These are phyloP conservation scores for Limanda limanda DNA, from an alignment of 2,113 vertebrate species.

Conservation along the genomic window DNA sequence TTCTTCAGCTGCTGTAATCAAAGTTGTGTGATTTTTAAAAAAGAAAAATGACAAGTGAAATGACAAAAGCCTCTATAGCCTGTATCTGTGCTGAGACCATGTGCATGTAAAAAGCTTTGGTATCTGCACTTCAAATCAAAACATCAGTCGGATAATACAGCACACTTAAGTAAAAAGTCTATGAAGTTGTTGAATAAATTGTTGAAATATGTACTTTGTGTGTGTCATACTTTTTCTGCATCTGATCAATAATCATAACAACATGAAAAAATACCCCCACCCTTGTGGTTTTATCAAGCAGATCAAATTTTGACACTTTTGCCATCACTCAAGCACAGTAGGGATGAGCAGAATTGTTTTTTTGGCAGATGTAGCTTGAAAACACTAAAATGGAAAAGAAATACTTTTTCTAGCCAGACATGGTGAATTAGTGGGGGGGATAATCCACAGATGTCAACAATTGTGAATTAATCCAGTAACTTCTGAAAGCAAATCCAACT, in stretches of 20 bases:
- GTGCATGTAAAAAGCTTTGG: constrained; percentile 88
- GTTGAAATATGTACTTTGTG: constrained; percentile 51
- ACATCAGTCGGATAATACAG: constrained; percentile 53
- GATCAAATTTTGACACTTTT: no score
- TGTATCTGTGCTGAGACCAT: constrained; percentile 89
- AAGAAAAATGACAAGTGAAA: constrained; percentile 81
- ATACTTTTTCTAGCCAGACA: no score
- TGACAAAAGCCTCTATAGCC: constrained; percentile 83
- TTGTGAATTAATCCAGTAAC: no score
- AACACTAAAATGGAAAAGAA: no score
- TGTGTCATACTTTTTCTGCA: neutral
- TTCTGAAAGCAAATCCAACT: no score
- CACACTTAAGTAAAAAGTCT: constrained; percentile 73
- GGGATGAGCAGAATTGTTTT: no score
- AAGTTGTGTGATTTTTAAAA: constrained; percentile 85
- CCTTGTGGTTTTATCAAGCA: no score
- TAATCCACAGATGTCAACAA: no score
- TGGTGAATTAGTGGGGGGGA: no score
- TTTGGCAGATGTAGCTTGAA: no score
- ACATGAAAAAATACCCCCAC: neutral
- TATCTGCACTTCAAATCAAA: constrained; percentile 67
- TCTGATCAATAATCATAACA: neutral
- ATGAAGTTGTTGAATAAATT: constrained; percentile 82
- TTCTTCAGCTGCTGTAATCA: constrained; percentile 91
- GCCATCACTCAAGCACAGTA: no score